Base-by-base conservation (phyloP, 2,113 vertebrate species). In the Gopherus evgoodei region DNA sequence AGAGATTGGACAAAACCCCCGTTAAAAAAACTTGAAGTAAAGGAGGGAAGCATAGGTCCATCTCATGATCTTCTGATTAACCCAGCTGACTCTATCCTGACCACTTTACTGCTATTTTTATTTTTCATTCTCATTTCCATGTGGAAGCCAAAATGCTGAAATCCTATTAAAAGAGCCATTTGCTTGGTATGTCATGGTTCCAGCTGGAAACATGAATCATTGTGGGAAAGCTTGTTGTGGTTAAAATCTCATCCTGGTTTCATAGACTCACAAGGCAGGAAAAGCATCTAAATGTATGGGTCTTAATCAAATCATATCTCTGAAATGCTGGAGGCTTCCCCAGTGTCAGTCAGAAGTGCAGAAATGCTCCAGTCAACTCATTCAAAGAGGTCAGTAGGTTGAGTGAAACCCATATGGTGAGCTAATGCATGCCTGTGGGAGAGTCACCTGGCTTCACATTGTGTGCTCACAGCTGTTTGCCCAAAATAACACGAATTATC, bases 401-500 rank as follows among this genome's bases (percentile, higher is more conserved):
- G 76, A 44, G 65, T 47, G 86, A 75, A 87, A 44, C 22, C 84
- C 47, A 6, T 2, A 6, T 12, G 2, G 54, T 69, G 11, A 35
- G 22, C 57, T 44, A 47, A 57, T 80, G 11, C 42, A 0, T 1
- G 3, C 62, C 84, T 52, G 27, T 1, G 0, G 0, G 2, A 87
- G 91, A 82, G 76, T 6, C 83, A 52, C 95, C 84, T 59, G 31
- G 16, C 24, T 83, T 81, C 80, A 80, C 72, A 84, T 93, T 42
- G 47, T 29, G 38, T 80, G 83, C 78, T 76, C 84, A 38, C 29
- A 12, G 87, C 89, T 65, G 76, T 88, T 78, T 90, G 87, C 94
- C 88, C 87, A 88, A 96, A 96, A 97, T 94, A 93, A 80, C 90
- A 42, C 90, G 91, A 92, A 96, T 96, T 95, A 95, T 89, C 95